These are phyloP conservation scores for Fulmarus glacialis DNA, from an alignment of 2,113 vertebrate species.

Conservation along the genomic window DNA sequence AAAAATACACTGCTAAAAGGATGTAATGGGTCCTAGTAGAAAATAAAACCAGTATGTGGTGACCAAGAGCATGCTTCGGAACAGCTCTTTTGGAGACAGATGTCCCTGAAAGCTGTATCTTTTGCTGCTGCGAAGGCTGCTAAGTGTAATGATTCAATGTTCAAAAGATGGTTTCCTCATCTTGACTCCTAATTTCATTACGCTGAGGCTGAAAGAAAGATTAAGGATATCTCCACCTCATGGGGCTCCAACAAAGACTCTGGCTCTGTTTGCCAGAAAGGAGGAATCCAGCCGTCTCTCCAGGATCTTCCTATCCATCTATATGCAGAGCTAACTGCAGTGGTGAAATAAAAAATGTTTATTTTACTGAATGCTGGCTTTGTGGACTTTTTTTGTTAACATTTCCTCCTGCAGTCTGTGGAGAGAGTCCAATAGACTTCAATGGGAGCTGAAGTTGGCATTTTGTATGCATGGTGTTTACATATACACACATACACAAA, in stretches of 20 bases:
- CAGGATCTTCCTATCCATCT: neutral
- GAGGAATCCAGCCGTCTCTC: neutral
- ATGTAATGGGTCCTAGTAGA: neutral
- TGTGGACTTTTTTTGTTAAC: neutral
- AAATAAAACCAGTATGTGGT: neutral
- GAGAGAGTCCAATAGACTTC: constrained; percentile 44
- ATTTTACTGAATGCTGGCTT: neutral
- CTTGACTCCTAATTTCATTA: neutral
- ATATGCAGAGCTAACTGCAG: neutral
- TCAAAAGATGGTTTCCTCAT: neutral
- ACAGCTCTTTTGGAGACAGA: neutral
- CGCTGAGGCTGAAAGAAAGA: neutral
- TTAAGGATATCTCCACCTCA: neutral
- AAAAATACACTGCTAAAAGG: neutral
- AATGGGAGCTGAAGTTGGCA: neutral
- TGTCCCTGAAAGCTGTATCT: neutral
- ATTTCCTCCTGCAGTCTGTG: constrained; percentile 37
- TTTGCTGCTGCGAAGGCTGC: neutral
- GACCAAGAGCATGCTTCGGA: neutral
- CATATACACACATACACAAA: constrained; percentile 40
- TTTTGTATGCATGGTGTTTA: constrained; percentile 44
- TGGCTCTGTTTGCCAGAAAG: neutral
- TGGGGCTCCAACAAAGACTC: neutral
- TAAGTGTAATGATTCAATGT: neutral
- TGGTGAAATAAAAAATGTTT: neutral